These are phyloP conservation scores for Pristionchus maxplancki DNA, from an alignment of 2,888 invertebrate genomes.

Conservation along the genomic window DNA sequence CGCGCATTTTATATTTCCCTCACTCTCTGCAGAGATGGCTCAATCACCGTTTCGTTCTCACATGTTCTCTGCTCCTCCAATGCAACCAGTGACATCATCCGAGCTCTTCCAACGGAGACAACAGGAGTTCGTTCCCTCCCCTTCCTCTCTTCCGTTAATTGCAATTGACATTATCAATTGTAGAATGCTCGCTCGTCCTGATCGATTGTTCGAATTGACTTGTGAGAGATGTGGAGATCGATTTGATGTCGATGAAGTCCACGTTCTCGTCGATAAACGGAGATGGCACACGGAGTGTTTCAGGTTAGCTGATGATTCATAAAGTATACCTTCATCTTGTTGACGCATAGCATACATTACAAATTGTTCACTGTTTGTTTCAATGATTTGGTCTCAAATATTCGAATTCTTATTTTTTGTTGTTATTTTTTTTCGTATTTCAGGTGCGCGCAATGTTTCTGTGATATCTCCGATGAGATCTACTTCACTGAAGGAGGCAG, in stretches of 20 bases:
- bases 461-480: not conserved
- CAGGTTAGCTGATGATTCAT: not conserved
- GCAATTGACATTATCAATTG: not conserved
- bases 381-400: too few relatives aligned
- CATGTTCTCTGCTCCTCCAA: conserved; percentile 3
- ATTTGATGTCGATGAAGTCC: conserved; percentile 54
- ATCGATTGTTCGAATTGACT: conserved; percentile 5
- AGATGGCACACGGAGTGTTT: conserved; percentile 45
- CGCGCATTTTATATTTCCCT: conserved; percentile 10
- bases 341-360: not conserved
- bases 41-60: conserved; percentile 34
- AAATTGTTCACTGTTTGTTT: not conserved
- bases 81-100: conserved; percentile 14
- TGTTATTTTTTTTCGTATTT: not conserved
- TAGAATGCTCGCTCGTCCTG: not conserved
- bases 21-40: conserved; percentile 17
- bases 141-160: not conserved
- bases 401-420: not conserved
- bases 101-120: conserved; percentile 8
- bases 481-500: conserved; percentile 34
- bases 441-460: conserved; percentile 47
- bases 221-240: conserved; percentile 56
- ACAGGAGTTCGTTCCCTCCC: not conserved
- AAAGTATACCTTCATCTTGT: not conserved
- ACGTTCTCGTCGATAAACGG: conserved; percentile 52